Evolutionary conservation across 2,888 invertebrate species (phyloP), one percentile per base, ranked within the genome.

Genomic region (Drosophila testacea): DNA sequence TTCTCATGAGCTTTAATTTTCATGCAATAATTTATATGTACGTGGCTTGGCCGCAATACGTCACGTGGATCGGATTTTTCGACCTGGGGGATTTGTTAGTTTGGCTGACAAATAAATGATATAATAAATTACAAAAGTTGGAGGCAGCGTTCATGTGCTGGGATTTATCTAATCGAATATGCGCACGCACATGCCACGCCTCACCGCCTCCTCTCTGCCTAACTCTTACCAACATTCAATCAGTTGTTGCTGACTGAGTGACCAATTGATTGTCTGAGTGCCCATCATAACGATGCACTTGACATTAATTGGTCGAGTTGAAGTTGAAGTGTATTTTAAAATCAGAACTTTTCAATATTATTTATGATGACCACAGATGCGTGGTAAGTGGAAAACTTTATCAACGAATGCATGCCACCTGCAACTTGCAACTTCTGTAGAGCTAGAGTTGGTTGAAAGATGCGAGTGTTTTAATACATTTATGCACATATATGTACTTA

Each of bases 81-180:
- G 48, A n/a, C 27, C 51, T 52, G 42, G 32, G 54, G 67, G 89
- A 77, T 70, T 85, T 70, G 73, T 76, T 75, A 80, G 83, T 80
- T 80, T 36, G 44, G 72, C 76, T 88, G 87, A 81, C 89, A 90
- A 88, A 85, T 86, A 86, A 80, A 83, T 83, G 59, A 73, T 74
- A 90, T 88, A 90, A 85, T 88, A 88, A 78, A 85, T 85, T 88
- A 60, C 69, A 51, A 76, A 88, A 85, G 73, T 86, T 86, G 34
- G 44, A 22, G 52, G 41, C 70, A 54, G 52, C 50, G 50, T 30
- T 13, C 41, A n/a, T 65, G 66, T 63, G 50, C 61, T 67, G 87
- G 81, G 81, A 77, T 86, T 83, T 67, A 57, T 62, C 75, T 80
- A 77, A 90, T 80, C 89, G 87, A 90, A 86, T 88, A 74, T 89